Conservation (phyloP, 2,888 invertebrate genomes). For the Troilus luridus region DNA sequence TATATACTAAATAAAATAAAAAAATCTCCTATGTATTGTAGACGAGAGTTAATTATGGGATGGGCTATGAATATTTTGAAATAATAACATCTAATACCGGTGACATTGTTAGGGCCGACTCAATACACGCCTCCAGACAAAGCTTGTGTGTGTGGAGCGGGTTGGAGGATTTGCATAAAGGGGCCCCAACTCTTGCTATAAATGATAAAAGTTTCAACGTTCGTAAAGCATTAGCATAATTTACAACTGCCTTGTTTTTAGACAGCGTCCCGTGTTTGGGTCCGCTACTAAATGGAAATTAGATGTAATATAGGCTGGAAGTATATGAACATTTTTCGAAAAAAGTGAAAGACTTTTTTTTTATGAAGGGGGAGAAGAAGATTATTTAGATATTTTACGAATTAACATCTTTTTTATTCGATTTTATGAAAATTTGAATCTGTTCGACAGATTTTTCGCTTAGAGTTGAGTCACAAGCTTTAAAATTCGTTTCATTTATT, state of each 20-base stretch:
- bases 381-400: too few species aligned
- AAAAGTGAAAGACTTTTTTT: neutral
- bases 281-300: neutral
- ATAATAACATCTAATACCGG: slow-evolving; percentile 10
- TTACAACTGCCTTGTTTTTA: slow-evolving; percentile 20
- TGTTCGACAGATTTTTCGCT: too few species aligned
- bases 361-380: too few species aligned
- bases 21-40: neutral
- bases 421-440: too few species aligned
- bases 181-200: neutral
- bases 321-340: neutral
- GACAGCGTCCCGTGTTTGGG: neutral
- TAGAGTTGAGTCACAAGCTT: too few species aligned
- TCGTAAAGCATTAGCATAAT: slow-evolving; percentile 23
- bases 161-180: neutral
- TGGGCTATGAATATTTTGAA: slow-evolving; percentile 17
- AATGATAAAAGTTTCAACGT: slow-evolving; percentile 31
- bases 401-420: too few species aligned
- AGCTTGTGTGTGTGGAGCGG: neutral
- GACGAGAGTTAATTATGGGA: neutral
- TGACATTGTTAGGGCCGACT: neutral
- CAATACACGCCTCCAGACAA: neutral
- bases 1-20: neutral
- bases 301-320: neutral
- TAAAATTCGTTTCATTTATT: too few species aligned